Evolutionary conservation across 2,113 vertebrate genomes (phyloP).

Genomic region (Apeltes quadracus): DNA sequence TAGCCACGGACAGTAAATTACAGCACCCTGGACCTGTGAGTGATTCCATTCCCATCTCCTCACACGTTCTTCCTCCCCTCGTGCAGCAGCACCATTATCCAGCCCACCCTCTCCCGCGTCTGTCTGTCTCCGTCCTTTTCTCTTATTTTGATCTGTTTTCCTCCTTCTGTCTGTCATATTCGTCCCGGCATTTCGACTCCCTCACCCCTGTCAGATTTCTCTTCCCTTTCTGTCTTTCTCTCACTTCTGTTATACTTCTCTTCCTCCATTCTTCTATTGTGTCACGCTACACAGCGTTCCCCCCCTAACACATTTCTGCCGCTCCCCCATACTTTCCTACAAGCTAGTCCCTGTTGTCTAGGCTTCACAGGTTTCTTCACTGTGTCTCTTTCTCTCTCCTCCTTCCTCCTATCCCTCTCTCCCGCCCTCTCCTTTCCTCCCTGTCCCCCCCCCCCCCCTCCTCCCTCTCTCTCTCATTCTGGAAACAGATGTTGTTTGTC

Average conservation of each 20-base stretch:
- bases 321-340: constrained; percentile 73
- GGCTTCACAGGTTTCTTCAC: constrained; percentile 75
- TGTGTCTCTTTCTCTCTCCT: constrained; percentile 47
- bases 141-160: constrained; percentile 69
- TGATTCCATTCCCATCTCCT: constrained; percentile 78
- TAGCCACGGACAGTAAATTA: constrained; percentile 84
- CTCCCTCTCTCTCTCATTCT: constrained; percentile 63
- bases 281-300: constrained; percentile 77
- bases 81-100: constrained; percentile 52
- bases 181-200: constrained; percentile 70
- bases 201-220: constrained; percentile 78
- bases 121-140: constrained; percentile 52
- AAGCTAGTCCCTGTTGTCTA: constrained; percentile 77
- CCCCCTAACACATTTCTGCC: constrained; percentile 63
- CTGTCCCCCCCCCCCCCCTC: background rate
- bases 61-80: constrained; percentile 62
- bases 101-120: constrained; percentile 62
- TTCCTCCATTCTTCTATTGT: constrained; percentile 71
- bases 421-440: constrained; percentile 41
- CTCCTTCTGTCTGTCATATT: constrained; percentile 71
- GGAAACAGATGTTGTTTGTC: constrained; percentile 87
- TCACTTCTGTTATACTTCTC: constrained; percentile 70
- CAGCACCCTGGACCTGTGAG: constrained; percentile 72
- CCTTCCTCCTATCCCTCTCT: constrained; percentile 34
- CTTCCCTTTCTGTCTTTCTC: constrained; percentile 71